Base-by-base conservation (phyloP, 1,140 invertebrate species). In the Drosophila persimilis region DNA sequence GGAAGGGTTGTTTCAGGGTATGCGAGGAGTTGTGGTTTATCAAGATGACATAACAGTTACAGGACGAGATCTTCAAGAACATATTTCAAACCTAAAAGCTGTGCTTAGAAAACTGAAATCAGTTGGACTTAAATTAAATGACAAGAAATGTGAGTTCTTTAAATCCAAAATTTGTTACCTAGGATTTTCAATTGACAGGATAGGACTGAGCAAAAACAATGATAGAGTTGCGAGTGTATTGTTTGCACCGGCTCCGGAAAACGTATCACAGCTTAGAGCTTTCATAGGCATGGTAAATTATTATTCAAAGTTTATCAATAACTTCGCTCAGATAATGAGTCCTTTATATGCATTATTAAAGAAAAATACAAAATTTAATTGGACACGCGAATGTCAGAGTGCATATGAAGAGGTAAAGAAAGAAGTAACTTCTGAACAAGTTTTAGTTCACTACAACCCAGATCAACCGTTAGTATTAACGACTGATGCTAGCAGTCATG, bases 151-250 rank as follows among this genome's bases (percentile, higher is more conserved):
- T 51, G 22, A 51, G 8, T 51, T 51, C 26, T 51, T 51, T 13
- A 51, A 51, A n/a, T 26, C 48, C 3, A 54, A 54, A 54, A 54
- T 43, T 22, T 39, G 44, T 46, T 46, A 46, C 20, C 9, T 46
- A 7, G 44, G 44, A 20, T 46, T 46, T 20, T 20, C 44, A 1
- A 46, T 46, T 8, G 44, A 8, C 44, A 46, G 17, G 15, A 46
- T 17, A 8, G 44, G 44, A 20, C 9, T 46, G 9, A 46, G 39
- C 39, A 55, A 55, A 24, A 26, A 54, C 5, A 55, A 55, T 8
- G 53, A 55, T 2, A 15, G 15, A 15, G 15, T 15, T 15, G 15
- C 15, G 15, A 15, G 52, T 24, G 6, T 54, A 6, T 41, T 20
- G 11, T 41, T 20, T 13, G 52, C 52, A 54, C 52, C 35, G 39